Evolutionary conservation across 2,888 invertebrate species (phyloP), one percentile per base, ranked within the genome.

Genomic region (Sycophila texana): DNA sequence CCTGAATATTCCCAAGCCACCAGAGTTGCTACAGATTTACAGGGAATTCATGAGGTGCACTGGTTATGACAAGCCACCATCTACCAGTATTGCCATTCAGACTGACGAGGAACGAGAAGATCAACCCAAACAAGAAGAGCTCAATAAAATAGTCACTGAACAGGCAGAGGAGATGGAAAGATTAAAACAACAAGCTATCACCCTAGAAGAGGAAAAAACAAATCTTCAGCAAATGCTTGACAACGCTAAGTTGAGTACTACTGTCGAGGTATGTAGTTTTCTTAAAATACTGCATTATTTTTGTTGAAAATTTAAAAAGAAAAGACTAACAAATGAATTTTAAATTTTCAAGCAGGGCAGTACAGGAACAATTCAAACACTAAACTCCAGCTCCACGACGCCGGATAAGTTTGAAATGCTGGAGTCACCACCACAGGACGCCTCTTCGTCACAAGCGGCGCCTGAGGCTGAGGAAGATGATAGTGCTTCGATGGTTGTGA

Each of bases 1-100:
- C 0, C 91, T 97, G 61, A 97, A 97, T 88, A 95, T 96, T 90
- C 93, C 96, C 0, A 94, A 96, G 85, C 97, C 96, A 39, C 93
- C 95, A 0, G 95, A 95, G 84, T 90, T 97, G 51, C 90, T 96
- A 16, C 93, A 93, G 49, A 90, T 95, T 72, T 95, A 95, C 86
- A 91, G 95, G 83, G 95, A 95, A 75, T 87, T 87, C 85, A 85
- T 88, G 85, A 88, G 91, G 14, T 89, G 91, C 13, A 92, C 91
- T 81, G 88, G 88, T 30, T 92, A 92, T 83, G 91, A 90, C 5
- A 89, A 89, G 77, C 92, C 92, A 73, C 92, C 92, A 84, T 92
- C 91, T n/a, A 91, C 91, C 7, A 90, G 89, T 84, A 87, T 90
- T 77, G 86, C 85, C 18, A 81, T 86, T 12, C 90, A 90, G 81